These are phyloP conservation scores for Hypena proboscidalis DNA, from an alignment of 2,888 invertebrate genomes.

Conservation along the genomic window DNA sequence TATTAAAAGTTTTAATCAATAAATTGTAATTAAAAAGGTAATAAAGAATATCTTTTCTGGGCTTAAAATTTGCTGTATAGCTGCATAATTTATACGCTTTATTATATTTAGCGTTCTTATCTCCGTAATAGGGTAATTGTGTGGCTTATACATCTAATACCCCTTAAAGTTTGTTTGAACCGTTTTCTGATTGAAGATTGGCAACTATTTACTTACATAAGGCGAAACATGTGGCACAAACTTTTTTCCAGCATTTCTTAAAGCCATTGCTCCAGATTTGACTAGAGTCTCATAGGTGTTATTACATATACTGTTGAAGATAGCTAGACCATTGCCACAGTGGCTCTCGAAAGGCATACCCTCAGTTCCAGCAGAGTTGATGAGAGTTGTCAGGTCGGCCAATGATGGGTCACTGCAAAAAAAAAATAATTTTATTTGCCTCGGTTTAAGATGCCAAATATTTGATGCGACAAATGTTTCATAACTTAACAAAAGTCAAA, in stretches of 20 bases:
- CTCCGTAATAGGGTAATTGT: too few relatives aligned
- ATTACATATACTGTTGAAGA: constrained; percentile 56
- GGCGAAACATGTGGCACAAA: constrained; percentile 75
- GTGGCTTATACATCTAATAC: too few relatives aligned
- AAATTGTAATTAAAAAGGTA: too few relatives aligned
- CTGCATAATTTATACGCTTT: too few relatives aligned
- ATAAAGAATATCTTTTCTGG: too few relatives aligned
- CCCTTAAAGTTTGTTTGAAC: too few relatives aligned
- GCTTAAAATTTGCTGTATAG: too few relatives aligned
- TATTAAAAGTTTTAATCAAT: too few relatives aligned
- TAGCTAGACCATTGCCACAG: constrained; percentile 64
- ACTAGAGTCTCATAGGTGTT: constrained; percentile 30
- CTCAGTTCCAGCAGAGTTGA: constrained; percentile 45
- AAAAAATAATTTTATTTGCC: background rate
- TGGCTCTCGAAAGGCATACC: constrained; percentile 70
- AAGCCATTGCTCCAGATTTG: constrained; percentile 45
- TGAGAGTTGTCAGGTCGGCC: constrained; percentile 52
- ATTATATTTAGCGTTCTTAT: too few relatives aligned
- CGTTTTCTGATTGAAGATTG: background rate
- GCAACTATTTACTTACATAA: constrained; percentile 62
- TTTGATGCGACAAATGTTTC: too few relatives aligned
- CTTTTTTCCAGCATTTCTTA: constrained; percentile 54
- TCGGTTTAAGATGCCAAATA: too few relatives aligned
- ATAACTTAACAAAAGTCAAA: too few relatives aligned
- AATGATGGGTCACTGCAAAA: constrained; percentile 60